Evolutionary conservation across 1,140 invertebrate genomes (phyloP).

Genomic region (Zaprionus ghesquierei): DNA sequence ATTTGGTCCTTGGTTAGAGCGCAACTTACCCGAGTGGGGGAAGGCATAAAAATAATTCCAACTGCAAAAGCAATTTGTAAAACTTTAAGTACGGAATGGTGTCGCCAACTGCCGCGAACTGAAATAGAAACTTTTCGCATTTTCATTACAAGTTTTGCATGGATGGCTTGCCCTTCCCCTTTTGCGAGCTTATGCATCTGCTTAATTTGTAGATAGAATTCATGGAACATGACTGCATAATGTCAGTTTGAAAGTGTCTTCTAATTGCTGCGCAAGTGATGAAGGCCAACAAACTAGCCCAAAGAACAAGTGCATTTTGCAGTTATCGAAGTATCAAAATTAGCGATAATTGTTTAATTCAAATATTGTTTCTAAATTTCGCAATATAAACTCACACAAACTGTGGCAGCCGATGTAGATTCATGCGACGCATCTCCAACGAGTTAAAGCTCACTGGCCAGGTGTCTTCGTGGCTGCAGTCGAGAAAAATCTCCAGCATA

Average conservation of each 20-base stretch:
- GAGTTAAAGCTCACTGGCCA: conserved; percentile 54
- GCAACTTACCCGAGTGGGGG: neutral
- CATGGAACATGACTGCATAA: neutral
- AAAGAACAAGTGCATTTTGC: neutral
- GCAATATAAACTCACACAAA: conserved; percentile 19
- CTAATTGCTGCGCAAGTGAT: neutral
- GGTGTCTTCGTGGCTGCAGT: conserved; percentile 57
- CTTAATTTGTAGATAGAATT: conserved; percentile 5
- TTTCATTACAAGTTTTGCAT: conserved; percentile 68
- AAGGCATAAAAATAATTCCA: conserved; percentile 56
- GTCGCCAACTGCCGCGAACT: conserved; percentile 65
- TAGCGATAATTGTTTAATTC: too few species aligned
- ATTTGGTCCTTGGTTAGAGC: conserved; percentile 29
- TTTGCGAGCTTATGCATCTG: neutral
- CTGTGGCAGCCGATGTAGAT: conserved; percentile 23
- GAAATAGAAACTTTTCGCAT: conserved; percentile 60
- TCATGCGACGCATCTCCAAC: conserved; percentile 48
- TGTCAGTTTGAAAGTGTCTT: neutral
- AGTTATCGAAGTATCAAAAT: neutral
- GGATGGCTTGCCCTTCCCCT: conserved; percentile 2
- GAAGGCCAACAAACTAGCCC: too few species aligned
- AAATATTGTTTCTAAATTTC: neutral
- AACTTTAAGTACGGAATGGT: conserved; percentile 61
- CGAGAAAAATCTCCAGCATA: conserved; percentile 47
- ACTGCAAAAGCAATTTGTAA: conserved; percentile 59